phyloP scores from a whole-genome alignment of 2,888 invertebrate species.

The Chymomyza caudatula region DNA sequence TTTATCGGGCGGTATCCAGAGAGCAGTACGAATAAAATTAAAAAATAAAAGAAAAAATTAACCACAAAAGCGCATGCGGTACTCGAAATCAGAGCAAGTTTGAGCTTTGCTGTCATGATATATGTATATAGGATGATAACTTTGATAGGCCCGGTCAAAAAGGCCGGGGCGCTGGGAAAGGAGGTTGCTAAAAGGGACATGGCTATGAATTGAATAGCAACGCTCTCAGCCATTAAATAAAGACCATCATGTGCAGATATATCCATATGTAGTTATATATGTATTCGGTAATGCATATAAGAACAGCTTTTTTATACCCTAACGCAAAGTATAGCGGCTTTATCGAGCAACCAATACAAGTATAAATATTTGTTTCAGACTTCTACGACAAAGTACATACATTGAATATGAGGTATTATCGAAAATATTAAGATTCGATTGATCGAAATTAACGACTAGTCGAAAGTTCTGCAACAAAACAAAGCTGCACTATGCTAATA shows the following conservation, averaged over 20 bases:
- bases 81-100: slow-evolving; percentile 10
- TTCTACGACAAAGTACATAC: too few relatives aligned
- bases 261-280: not conserved
- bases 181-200: slow-evolving; percentile 19
- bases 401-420: too few relatives aligned
- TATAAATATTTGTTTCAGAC: too few relatives aligned
- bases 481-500: too few relatives aligned
- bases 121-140: not conserved
- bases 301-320: not conserved
- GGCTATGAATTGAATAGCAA: slow-evolving; percentile 63
- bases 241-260: not conserved
- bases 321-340: not conserved
- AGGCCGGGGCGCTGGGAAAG: not conserved
- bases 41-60: slow-evolving; percentile 55
- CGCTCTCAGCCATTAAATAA: not conserved
- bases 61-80: slow-evolving; percentile 46
- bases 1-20: not conserved
- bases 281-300: not conserved
- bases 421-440: too few relatives aligned
- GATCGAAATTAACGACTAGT: too few relatives aligned
- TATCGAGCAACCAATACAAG: not conserved
- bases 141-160: not conserved
- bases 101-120: slow-evolving; percentile 15
- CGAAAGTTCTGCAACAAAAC: too few relatives aligned
- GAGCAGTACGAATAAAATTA: slow-evolving; percentile 26